Conservation (phyloP, 2,113 vertebrate genomes). For the Nycticebus coucang region DNA sequence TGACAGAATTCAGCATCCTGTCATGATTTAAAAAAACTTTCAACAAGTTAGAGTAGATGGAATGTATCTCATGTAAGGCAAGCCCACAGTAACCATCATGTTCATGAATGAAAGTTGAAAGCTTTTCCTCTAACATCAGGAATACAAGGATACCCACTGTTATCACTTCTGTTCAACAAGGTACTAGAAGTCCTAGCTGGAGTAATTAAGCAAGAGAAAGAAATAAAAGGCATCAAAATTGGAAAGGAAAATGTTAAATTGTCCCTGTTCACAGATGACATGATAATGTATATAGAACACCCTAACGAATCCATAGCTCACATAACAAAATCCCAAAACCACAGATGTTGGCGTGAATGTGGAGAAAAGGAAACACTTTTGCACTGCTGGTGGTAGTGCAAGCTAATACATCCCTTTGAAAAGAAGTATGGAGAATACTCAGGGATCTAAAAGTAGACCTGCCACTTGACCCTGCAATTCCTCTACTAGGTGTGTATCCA, state of each 20-base stretch:
- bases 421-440: no score
- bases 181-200: background rate
- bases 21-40: background rate
- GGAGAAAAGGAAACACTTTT: no score
- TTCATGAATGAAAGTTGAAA: background rate
- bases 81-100: background rate
- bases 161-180: background rate
- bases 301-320: background rate
- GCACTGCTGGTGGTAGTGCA: no score
- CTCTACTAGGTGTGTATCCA: no score
- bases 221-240: background rate
- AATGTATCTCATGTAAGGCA: background rate
- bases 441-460: no score
- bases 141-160: background rate
- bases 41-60: background rate
- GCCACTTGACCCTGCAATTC: no score
- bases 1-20: background rate
- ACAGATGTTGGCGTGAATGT: no score
- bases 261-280: background rate
- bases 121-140: background rate
- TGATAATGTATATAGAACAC: background rate
- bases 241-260: background rate
- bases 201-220: background rate
- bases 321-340: no score
- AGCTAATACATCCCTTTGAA: no score